Evolutionary conservation across 2,888 invertebrate genomes (phyloP), one percentile per base, ranked within the genome.

Genomic region (Lycophotia porphyrea): DNA sequence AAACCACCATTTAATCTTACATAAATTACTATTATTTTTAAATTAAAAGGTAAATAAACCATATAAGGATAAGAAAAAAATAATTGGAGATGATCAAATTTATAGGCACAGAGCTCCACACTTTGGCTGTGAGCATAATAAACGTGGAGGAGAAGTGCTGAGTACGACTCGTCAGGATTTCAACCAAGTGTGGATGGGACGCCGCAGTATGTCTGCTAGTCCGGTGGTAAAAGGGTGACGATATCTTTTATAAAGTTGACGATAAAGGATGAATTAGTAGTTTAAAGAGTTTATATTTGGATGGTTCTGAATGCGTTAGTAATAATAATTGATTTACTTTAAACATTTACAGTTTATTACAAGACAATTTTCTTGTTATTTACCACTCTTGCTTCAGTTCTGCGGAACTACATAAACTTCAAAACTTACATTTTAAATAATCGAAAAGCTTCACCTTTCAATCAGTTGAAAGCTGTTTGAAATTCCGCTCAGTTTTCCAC

Each of bases 401-500:
- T 27, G 31, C 67, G 24, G n/a, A 31, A 79, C 15, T n/a, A 76
- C 9, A 39, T 31, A 66, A 44, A 36, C 34, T 55, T n/a, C 44
- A 42, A 66, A 76, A 55, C 64, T 55, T 55, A 39, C 9, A 76
- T 61, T 55, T 80, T 66, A 66, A 31, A 81, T 27, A 80, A 34
- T 34, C 15, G 39, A 55, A 63, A 60, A 63, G 15, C 67, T 31
- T 67, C 60, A 70, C 47, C 64, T 79, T 83, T 81, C 74, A 84
- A 84, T 82, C 81, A 82, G 74, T 75, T 79, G 80, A 82, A 71
- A 82, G 75, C 80, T 80, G 36, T 27, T 81, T 73, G 63, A 69
- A 71, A 83, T 80, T 76, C 77, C 21, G 63, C 61, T 47, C 81
- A 66, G 58, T 58, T 63, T 73, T 61, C 81, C 27, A 61, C 61